Conservation (phyloP, 1,140 invertebrate genomes). For the Caerostris darwini region DNA sequence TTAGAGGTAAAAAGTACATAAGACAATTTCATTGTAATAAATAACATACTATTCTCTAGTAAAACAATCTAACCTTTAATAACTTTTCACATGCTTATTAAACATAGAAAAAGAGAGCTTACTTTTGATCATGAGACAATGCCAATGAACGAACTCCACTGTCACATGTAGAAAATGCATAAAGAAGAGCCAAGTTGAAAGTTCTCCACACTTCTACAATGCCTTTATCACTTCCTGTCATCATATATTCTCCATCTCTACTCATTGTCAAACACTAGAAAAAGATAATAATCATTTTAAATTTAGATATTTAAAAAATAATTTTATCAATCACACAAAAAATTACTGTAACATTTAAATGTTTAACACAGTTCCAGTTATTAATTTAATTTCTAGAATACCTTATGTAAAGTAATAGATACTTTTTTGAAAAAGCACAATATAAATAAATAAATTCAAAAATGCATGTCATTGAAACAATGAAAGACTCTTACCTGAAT, state of each 20-base stretch:
- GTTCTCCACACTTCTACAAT: conserved; percentile 99
- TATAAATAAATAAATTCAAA: too few relatives aligned
- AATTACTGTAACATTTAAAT: too few relatives aligned
- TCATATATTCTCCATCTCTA: conserved; percentile 97
- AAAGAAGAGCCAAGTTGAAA: conserved; percentile 97
- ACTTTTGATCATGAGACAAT: conserved; percentile 98
- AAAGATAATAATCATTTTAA: background rate
- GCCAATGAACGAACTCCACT: conserved; percentile 95
- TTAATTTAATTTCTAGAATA: too few relatives aligned
- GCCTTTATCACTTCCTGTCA: conserved; percentile 96
- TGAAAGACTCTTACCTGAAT: conserved; percentile 88
- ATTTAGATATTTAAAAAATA: background rate
- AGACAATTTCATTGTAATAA: too few relatives aligned
- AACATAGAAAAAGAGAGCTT: conserved; percentile 81
- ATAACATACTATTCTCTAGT: too few relatives aligned
- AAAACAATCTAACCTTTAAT: too few relatives aligned
- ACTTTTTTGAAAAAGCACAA: too few relatives aligned
- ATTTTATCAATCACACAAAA: background rate
- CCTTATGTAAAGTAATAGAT: too few relatives aligned
- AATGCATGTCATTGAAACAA: too few relatives aligned
- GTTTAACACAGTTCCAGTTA: too few relatives aligned
- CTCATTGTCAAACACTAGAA: conserved; percentile 95
- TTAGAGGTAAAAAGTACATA: too few relatives aligned
- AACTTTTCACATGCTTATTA: too few relatives aligned
- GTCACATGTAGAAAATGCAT: conserved; percentile 98